Evolutionary conservation across 1,140 invertebrate species (phyloP), one percentile per base, ranked within the genome.

Genomic region (Drosophila mayri): DNA sequence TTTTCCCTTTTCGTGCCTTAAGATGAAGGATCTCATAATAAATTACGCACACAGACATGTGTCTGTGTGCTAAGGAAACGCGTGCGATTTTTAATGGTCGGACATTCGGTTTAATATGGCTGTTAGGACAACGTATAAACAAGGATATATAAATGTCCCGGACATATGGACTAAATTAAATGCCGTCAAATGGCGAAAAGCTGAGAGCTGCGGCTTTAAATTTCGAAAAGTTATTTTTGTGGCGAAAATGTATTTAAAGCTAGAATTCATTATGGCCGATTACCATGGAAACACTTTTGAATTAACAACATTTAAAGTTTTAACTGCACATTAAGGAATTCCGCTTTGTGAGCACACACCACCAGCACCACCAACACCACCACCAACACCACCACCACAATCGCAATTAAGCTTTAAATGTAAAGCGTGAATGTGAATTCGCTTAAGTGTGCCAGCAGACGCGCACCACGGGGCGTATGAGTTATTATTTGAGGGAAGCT

Each of bases 331-430:
- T 76, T 57, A 65, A 65, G 41, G 49, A 38, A 76, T 75, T 76
- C 43, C 50, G 50, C 43, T 46, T 60, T n/a, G 62, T 18, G 61
- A n/a, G n/a, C 43, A 7, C 32, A 35, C 40, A 11, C 7, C 30
- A 22, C 41, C 25, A 25, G 0, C 25, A 25, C 3, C 25, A 25
- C 28, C 35, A n/a, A n/a, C n/a, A 12, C n/a, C 46, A 25, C 46
- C 61, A 41, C 25, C 4, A 25, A 25, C 25, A 25, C 52, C 70
- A 67, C 70, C 35, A 32, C n/a, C 38, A 38, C 35, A 81, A 84
- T 78, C 79, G 65, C 74, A 85, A 87, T 88, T 87, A 82, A 79
- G 84, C 79, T 74, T 66, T 66, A 87, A 83, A 75, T 76, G 73
- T 43, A 50, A 64, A 75, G 61, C 79, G 81, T 71, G 79, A 78